Percentiles rank a stretch among this genome's conserved stretches.
Conservation (phyloP, 2,113 vertebrate genomes). For the Ciconia maguari region DNA sequence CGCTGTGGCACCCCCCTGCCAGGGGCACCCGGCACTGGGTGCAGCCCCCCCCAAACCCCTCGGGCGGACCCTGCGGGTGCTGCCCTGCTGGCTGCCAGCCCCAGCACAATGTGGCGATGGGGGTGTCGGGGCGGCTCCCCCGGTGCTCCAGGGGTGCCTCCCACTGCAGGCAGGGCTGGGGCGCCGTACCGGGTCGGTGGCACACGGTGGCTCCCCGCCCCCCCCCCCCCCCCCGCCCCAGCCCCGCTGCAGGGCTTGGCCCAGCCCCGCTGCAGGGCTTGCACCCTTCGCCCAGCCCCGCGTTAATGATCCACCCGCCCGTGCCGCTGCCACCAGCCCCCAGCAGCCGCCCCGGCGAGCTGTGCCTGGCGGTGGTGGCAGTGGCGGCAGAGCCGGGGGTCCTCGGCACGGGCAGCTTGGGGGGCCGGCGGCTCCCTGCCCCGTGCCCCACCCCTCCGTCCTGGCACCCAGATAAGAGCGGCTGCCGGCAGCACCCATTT, state of each 20-base stretch:
- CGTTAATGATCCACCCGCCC: constrained; percentile 29
- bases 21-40: background rate
- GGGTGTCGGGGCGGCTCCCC: accelerated
- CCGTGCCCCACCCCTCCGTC: background rate
- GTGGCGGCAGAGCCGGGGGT: background rate
- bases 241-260: background rate
- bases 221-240: no score
- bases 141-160: background rate
- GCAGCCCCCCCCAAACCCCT: background rate
- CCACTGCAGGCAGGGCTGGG: background rate
- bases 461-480: background rate
- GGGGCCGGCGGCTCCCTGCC: background rate
- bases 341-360: accelerated
- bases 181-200: background rate
- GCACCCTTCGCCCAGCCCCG: background rate
- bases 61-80: accelerated
- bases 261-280: no score
- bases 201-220: background rate
- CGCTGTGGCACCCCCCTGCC: background rate
- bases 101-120: background rate
- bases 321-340: background rate
- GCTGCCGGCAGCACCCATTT: background rate
- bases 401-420: accelerated
- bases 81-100: background rate
- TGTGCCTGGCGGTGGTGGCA: accelerated